phyloP scores from a whole-genome alignment of 2,797 vertebrate genomes.

The Darevskia nairensis region DNA sequence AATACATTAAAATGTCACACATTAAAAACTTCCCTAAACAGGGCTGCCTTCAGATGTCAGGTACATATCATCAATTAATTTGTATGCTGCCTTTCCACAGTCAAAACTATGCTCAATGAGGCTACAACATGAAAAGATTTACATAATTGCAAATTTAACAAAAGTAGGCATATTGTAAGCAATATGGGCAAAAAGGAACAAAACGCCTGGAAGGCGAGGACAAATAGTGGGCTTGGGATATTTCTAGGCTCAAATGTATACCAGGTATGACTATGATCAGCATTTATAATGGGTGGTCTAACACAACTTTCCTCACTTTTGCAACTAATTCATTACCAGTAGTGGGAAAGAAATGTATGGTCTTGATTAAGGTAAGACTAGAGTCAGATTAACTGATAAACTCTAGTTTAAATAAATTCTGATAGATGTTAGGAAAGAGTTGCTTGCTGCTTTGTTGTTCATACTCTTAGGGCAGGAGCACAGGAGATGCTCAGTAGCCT shows the following conservation, averaged over 20 bases:
- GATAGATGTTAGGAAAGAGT: neutral
- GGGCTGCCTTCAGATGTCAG: no score
- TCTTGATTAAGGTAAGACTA: neutral
- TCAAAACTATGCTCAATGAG: no score
- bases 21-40: no score
- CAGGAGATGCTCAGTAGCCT: neutral
- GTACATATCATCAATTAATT: no score
- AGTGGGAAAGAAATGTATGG: neutral
- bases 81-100: no score
- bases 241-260: neutral
- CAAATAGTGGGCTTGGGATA: neutral
- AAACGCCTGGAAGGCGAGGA: neutral
- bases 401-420: neutral
- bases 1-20: no score
- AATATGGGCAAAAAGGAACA: neutral
- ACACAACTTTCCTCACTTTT: neutral
- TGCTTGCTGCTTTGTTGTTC: neutral
- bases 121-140: no score
- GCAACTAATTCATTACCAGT: neutral
- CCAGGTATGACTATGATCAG: no score
- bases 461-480: neutral
- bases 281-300: no score
- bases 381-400: neutral
- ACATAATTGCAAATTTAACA: no score
- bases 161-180: neutral